A percentile compares a stretch with the other conserved stretches of the same genome.
These are phyloP conservation scores for Hecatera dysodea DNA, from an alignment of 2,888 invertebrate species.

Conservation along the genomic window DNA sequence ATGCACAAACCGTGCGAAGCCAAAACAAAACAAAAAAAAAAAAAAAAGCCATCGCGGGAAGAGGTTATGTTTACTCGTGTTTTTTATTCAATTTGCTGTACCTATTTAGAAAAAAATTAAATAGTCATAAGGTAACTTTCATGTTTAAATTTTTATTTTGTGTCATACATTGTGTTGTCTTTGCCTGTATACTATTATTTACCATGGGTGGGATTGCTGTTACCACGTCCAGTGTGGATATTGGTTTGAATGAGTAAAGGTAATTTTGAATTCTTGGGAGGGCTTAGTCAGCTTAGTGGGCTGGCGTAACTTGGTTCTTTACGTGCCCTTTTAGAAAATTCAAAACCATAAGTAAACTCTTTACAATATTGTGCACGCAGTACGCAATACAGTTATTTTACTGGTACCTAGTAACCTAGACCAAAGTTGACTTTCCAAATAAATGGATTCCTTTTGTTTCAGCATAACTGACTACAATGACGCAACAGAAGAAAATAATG, in stretches of 20 bases:
- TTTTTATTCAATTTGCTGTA: constrained; percentile 1
- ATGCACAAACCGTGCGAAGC: no score
- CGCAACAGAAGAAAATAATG: constrained; percentile 69
- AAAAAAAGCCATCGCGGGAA: not conserved
- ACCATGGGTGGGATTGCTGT: not conserved
- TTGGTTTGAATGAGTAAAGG: not conserved
- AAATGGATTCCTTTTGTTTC: not conserved
- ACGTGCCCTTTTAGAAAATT: not conserved
- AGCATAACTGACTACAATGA: constrained; percentile 61
- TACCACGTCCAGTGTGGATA: not conserved
- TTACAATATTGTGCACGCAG: not conserved
- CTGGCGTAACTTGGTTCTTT: not conserved
- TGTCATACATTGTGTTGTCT: not conserved
- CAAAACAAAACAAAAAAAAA: no score
- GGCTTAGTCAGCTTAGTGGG: no score
- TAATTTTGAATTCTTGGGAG: constrained; percentile 5
- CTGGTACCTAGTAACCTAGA: not conserved
- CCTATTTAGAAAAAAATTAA: not conserved
- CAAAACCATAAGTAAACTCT: not conserved
- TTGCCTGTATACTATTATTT: not conserved
- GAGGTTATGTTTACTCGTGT: constrained; percentile 59
- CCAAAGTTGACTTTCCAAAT: not conserved
- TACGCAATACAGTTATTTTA: not conserved
- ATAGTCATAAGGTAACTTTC: not conserved
- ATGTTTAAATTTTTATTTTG: not conserved